These are phyloP conservation scores for Chouioia cunea DNA, from an alignment of 2,888 invertebrate genomes.

Conservation along the genomic window DNA sequence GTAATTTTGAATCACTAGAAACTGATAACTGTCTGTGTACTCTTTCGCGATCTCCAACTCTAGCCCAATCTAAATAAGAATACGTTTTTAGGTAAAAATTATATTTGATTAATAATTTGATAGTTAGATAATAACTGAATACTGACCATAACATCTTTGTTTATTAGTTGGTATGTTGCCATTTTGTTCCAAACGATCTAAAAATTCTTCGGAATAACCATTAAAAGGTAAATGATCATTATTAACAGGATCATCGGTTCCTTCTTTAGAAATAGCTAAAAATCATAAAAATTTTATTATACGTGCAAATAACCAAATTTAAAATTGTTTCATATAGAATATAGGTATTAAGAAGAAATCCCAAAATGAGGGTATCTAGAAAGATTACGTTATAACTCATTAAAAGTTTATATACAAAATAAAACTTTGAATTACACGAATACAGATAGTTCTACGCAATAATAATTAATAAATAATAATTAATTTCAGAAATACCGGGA, in stretches of 20 bases:
- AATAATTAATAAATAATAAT: too few species aligned
- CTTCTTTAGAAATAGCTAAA: conserved; percentile 92
- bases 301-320: too few species aligned
- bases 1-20: conserved; percentile 91
- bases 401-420: too few species aligned
- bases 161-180: conserved; percentile 93
- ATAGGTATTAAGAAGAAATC: too few species aligned
- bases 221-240: conserved; percentile 89
- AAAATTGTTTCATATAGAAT: too few species aligned
- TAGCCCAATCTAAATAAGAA: conserved; percentile 80
- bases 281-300: conserved; percentile 9
- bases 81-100: too few species aligned
- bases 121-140: conserved; percentile 17
- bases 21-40: conserved; percentile 92
- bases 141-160: conserved; percentile 78
- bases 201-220: conserved; percentile 94
- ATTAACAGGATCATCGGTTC: conserved; percentile 79
- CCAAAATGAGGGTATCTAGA: too few species aligned
- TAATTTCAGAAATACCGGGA: too few species aligned
- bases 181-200: conserved; percentile 92
- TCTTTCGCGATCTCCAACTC: conserved; percentile 81
- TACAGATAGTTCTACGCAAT: too few species aligned
- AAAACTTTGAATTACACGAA: too few species aligned
- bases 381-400: too few species aligned
- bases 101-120: too few species aligned